Conservation (phyloP, 2,888 invertebrate genomes). For the Nomada flava region DNA sequence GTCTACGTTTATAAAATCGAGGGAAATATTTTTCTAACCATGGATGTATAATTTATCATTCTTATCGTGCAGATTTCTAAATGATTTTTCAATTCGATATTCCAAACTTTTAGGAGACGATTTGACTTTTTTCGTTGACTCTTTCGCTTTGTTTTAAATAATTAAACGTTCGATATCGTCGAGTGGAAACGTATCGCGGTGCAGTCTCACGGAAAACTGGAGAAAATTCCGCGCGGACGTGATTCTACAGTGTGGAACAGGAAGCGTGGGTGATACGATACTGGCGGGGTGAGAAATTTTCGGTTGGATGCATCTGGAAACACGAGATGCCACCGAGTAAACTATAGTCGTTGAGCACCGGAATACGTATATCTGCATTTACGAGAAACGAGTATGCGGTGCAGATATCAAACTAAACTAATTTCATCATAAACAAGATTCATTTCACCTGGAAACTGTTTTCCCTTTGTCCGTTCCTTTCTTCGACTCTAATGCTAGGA, state of each 20-base stretch:
- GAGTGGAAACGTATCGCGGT: not conserved
- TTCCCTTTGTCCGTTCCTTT: not conserved
- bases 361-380: not conserved
- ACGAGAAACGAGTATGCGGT: not conserved
- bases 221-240: conserved; percentile 1
- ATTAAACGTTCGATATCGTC: not conserved
- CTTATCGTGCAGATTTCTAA: not conserved
- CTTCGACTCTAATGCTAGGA: not conserved
- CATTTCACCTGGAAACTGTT: not conserved
- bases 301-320: conserved; percentile 25
- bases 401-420: conserved; percentile 13
- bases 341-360: not conserved
- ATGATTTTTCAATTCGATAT: not conserved
- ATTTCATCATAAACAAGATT: not conserved
- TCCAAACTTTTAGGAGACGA: not conserved
- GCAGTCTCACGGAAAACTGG: not conserved
- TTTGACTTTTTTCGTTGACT: no score
- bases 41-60: no score
- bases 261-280: conserved; percentile 19
- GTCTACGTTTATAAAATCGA: no score
- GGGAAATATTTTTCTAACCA: not conserved
- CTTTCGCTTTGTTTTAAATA: not conserved
- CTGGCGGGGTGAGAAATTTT: conserved; percentile 21
- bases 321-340: conserved; percentile 4
- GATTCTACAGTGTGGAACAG: conserved; percentile 1